Conservation (phyloP, 1,140 invertebrate genomes). For the Orchesella cincta region DNA sequence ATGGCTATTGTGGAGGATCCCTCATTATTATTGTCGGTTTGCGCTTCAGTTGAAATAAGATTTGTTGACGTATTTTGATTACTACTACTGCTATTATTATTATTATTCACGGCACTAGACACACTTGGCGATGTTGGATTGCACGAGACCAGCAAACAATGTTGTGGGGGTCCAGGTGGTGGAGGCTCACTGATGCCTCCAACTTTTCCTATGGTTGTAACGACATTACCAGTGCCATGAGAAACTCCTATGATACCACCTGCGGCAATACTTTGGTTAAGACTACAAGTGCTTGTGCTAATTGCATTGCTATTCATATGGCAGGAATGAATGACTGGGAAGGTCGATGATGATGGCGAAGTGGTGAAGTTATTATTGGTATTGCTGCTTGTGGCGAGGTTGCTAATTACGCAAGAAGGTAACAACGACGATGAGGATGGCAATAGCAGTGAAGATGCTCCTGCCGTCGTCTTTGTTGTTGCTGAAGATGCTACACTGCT, state of each 20-base stretch:
- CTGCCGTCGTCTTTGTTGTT: neutral
- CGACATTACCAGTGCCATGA: neutral
- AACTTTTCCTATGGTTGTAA: neutral
- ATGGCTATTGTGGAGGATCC: neutral
- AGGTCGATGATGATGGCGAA: no score
- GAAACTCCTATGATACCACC: conserved; percentile 5
- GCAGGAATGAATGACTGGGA: neutral
- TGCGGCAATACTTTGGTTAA: conserved; percentile 24
- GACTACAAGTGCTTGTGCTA: neutral
- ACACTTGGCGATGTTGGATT: neutral
- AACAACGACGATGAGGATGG: neutral
- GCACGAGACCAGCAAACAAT: conserved; percentile 13
- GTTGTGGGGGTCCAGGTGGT: neutral
- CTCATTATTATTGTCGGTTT: conserved; percentile 20
- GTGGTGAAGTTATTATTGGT: neutral
- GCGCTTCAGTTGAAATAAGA: neutral
- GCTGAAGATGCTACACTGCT: neutral
- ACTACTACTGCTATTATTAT: no score
- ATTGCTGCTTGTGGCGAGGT: neutral
- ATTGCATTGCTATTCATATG: conserved; percentile 26
- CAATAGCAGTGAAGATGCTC: neutral
- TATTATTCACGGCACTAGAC: no score
- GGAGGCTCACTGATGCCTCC: neutral
- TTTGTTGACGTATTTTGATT: neutral
- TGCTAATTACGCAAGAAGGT: conserved; percentile 8